phyloP scores from a whole-genome alignment of 2,797 vertebrate genomes.

The Trachops cirrhosus region DNA sequence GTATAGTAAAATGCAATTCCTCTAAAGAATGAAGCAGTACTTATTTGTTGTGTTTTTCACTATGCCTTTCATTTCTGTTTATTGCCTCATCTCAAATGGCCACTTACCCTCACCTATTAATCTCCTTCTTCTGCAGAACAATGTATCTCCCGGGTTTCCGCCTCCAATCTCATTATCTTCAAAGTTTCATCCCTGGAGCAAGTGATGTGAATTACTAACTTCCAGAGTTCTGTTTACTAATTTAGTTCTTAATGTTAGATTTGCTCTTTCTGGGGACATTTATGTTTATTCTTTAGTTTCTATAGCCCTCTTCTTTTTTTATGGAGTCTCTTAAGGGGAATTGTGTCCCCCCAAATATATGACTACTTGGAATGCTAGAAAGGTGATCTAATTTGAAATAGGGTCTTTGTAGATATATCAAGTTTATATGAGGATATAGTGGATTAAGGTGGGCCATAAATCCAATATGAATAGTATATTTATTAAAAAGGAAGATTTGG shows the following conservation, averaged over 20 bases:
- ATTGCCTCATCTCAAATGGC: not conserved
- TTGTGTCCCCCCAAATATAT: not conserved
- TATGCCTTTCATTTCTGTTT: not conserved
- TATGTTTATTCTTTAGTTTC: not conserved
- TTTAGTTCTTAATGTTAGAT: not conserved
- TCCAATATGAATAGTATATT: not conserved
- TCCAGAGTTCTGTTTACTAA: not conserved
- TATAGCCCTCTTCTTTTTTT: not conserved
- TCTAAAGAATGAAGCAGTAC: not conserved
- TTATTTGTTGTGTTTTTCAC: not conserved
- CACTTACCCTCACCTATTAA: not conserved
- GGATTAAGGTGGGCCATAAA: not conserved
- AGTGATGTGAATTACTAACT: not conserved
- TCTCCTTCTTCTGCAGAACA: not conserved
- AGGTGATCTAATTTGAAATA: not conserved
- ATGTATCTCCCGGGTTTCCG: not conserved
- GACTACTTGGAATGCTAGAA: not conserved
- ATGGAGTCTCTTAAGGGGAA: not conserved
- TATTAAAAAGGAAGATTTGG: not conserved
- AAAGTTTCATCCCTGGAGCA: not conserved
- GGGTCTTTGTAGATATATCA: not conserved
- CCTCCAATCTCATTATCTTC: not conserved
- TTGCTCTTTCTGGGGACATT: not conserved
- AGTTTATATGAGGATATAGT: not conserved
- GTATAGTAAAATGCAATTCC: not conserved